Evolutionary conservation across 2,888 invertebrate species (phyloP).

Genomic region (Volucella inflata): DNA sequence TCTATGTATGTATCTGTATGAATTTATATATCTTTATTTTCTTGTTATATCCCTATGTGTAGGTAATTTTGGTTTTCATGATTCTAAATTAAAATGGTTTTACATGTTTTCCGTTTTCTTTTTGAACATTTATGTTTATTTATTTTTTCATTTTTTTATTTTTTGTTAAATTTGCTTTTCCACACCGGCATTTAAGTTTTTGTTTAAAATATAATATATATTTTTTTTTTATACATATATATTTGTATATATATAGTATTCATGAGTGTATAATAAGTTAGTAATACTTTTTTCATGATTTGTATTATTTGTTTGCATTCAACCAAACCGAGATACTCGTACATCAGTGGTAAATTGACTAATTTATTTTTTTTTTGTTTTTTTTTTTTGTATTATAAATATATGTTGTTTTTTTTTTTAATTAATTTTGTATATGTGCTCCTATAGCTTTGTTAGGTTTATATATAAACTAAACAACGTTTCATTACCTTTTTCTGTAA

Average conservation of each 20-base stretch:
- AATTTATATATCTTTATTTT: conserved; percentile 31
- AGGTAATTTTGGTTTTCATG: conserved; percentile 71
- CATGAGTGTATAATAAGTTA: conserved; percentile 76
- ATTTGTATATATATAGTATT: conserved; percentile 78
- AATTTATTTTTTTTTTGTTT: conserved; percentile 63
- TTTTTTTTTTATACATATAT: conserved; percentile 58
- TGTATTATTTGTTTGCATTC: conserved; percentile 76
- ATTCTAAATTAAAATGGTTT: conserved; percentile 56
- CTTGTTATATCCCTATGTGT: conserved; percentile 63
- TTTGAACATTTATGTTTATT: conserved; percentile 79
- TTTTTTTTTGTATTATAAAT: conserved; percentile 56
- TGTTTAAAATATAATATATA: conserved; percentile 71
- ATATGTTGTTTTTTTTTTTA: conserved; percentile 56
- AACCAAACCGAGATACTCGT: conserved; percentile 75
- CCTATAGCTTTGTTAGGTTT: conserved; percentile 63
- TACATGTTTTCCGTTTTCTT: conserved; percentile 76
- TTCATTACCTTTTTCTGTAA: conserved; percentile 45
- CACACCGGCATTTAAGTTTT: conserved; percentile 67
- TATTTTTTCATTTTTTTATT: conserved; percentile 44
- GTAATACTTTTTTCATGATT: conserved; percentile 79
- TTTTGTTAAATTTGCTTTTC: conserved; percentile 60
- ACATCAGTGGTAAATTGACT: conserved; percentile 75
- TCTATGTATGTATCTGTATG: conserved; percentile 48
- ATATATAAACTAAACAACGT: conserved; percentile 73
- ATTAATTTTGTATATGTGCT: conserved; percentile 73